phyloP scores from a whole-genome alignment of 2,888 invertebrate genomes.

The Chrysolina americana region DNA sequence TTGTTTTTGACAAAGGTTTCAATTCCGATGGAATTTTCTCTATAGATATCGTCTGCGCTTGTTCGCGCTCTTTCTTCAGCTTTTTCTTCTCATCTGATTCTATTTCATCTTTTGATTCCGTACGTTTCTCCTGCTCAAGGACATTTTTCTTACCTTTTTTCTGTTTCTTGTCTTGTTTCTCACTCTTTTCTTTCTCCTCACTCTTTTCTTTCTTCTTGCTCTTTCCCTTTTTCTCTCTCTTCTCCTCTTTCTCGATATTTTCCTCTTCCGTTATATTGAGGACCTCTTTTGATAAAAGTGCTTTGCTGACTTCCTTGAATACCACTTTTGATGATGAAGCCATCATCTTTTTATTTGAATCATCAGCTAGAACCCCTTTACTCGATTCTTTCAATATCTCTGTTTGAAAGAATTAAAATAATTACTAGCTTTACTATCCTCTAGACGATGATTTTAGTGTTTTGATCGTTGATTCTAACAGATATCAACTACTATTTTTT shows the following conservation, averaged over 20 bases:
- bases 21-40: not conserved
- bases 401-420: not conserved
- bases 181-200: slow-evolving; percentile 3
- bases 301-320: slow-evolving; percentile 9
- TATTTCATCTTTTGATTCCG: slow-evolving; percentile 9
- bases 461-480: not conserved
- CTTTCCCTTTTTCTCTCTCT: slow-evolving; percentile 6
- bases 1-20: not conserved
- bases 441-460: not conserved
- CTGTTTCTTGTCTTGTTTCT: slow-evolving; percentile 32
- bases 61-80: slow-evolving; percentile 12
- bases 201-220: slow-evolving; percentile 21
- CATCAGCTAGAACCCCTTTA: not conserved
- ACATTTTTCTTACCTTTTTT: slow-evolving; percentile 58
- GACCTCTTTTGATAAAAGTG: not conserved
- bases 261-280: slow-evolving; percentile 15
- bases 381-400: not conserved
- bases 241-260: not conserved
- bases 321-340: slow-evolving; percentile 66
- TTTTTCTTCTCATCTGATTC: slow-evolving; percentile 11
- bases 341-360: not conserved
- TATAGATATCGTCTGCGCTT: not conserved
- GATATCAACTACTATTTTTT: too few relatives aligned
- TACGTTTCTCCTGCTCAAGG: slow-evolving; percentile 16
- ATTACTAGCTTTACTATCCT: not conserved